A percentile compares a stretch with the other conserved stretches of the same genome.
phyloP scores from a whole-genome alignment of 2,113 vertebrate species.

The Ranitomeya variabilis region DNA sequence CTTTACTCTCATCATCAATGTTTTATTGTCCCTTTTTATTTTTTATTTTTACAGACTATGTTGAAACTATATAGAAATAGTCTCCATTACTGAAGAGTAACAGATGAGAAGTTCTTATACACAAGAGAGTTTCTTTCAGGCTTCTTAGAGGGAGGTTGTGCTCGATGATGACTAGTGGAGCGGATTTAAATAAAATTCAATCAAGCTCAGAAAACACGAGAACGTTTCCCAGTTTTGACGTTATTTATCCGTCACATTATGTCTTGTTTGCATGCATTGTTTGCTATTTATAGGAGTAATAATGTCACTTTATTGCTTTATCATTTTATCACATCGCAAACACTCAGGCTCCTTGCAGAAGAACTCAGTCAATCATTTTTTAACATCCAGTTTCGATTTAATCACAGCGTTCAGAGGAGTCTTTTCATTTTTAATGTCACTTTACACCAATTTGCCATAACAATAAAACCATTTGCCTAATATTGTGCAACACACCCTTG shows the following conservation, averaged over 20 bases:
- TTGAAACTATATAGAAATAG: not conserved
- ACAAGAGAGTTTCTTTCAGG: not conserved
- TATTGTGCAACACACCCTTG: no score
- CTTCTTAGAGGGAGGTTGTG: conserved; percentile 3
- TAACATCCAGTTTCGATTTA: conserved; percentile 22
- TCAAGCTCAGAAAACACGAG: conserved; percentile 2
- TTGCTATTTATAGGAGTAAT: conserved; percentile 13
- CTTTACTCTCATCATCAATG: not conserved
- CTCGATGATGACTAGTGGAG: not conserved
- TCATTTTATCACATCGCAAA: conserved; percentile 9
- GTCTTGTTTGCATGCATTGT: conserved; percentile 23
- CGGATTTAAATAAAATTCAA: conserved; percentile 9
- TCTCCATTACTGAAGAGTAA: not conserved
- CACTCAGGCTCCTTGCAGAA: not conserved
- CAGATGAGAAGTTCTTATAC: not conserved
- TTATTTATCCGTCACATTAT: not conserved
- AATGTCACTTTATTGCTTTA: conserved; percentile 5
- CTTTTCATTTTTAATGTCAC: not conserved
- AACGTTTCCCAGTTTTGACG: not conserved
- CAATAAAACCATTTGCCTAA: no score
- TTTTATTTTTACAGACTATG: not conserved
- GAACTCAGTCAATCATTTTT: conserved; percentile 14
- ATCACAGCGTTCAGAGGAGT: not conserved
- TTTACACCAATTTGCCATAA: not conserved
- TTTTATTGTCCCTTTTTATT: not conserved